These are phyloP conservation scores for Myiotriccus ornatus DNA, from an alignment of 2,797 vertebrate species.

Conservation along the genomic window DNA sequence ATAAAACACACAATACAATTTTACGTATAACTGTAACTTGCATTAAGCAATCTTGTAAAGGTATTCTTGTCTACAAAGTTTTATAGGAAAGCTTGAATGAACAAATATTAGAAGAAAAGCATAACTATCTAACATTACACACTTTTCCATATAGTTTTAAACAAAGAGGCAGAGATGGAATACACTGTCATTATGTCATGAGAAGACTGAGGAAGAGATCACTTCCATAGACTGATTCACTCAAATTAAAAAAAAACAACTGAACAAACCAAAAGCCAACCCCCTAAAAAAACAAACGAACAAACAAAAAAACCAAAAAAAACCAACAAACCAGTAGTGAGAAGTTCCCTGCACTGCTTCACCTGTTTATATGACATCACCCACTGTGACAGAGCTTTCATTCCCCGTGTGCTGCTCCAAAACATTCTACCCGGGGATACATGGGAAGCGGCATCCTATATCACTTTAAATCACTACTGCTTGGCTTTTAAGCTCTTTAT, in stretches of 20 bases:
- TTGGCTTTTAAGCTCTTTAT: background rate
- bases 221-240: background rate
- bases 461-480: background rate
- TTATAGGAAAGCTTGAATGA: background rate
- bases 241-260: background rate
- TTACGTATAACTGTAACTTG: background rate
- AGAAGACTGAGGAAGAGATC: background rate
- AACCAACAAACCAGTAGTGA: background rate
- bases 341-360: background rate
- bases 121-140: background rate
- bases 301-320: background rate
- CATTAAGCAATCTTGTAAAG: background rate
- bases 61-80: background rate
- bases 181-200: background rate
- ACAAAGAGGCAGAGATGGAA: background rate
- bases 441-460: background rate
- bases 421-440: background rate
- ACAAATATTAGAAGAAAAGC: background rate
- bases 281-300: too few relatives aligned
- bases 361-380: background rate
- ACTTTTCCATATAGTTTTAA: background rate
- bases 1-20: background rate
- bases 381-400: background rate
- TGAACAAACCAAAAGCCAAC: background rate
- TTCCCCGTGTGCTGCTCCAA: background rate